Conservation (phyloP, 2,113 vertebrate genomes). For the Ellobius talpinus region DNA sequence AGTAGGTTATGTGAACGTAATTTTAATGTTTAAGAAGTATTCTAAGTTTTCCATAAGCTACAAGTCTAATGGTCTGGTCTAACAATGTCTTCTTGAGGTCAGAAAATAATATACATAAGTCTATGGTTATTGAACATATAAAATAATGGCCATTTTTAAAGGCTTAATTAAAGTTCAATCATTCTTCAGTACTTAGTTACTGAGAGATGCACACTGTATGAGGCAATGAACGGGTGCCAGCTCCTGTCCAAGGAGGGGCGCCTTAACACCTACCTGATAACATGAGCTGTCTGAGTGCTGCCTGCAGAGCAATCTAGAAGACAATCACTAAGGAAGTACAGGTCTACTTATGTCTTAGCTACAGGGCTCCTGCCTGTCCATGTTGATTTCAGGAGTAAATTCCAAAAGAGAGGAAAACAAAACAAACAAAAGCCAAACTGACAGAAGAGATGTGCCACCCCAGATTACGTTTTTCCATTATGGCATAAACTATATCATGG, state of each 20-base stretch:
- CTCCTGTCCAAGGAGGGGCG: background rate
- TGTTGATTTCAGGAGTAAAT: background rate
- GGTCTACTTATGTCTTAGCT: background rate
- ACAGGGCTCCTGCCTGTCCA: background rate
- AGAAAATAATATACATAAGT: background rate
- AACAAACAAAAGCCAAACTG: background rate
- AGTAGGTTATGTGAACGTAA: background rate
- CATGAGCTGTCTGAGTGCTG: background rate
- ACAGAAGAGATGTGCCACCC: background rate
- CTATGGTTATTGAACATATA: background rate
- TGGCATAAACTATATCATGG: rapidly evolving
- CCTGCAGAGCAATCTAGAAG: background rate
- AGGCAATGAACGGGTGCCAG: background rate
- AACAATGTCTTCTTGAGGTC: background rate
- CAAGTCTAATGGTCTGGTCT: background rate
- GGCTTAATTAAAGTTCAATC: background rate
- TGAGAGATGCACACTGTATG: background rate
- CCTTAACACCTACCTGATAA: background rate
- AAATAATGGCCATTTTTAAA: background rate
- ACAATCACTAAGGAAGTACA: background rate
- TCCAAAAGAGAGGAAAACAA: background rate
- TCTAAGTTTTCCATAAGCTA: background rate
- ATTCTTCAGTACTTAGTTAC: background rate
- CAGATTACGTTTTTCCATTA: background rate
- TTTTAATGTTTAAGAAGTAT: background rate